Evolutionary conservation across 2,888 invertebrate genomes (phyloP).

Genomic region (Leptinotarsa tumamoca): DNA sequence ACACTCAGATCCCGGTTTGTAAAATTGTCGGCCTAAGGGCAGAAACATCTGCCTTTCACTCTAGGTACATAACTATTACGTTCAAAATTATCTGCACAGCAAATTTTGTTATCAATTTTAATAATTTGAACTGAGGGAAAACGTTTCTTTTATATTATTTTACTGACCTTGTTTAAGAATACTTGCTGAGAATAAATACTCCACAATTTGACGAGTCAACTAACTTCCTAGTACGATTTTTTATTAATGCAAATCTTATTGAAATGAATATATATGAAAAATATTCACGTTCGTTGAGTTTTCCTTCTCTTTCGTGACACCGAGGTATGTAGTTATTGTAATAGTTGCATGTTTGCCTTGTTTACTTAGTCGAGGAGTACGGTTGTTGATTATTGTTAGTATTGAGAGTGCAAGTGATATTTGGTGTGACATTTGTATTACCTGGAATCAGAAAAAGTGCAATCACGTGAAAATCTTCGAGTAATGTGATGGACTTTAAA

Average conservation of each 20-base stretch:
- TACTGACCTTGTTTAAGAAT: not conserved
- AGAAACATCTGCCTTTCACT: too few relatives aligned
- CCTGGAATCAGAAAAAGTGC: not conserved
- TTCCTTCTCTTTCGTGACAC: constrained; percentile 19
- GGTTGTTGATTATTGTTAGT: not conserved
- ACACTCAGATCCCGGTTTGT: too few relatives aligned
- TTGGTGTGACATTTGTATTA: not conserved
- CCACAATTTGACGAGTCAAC: constrained; percentile 2
- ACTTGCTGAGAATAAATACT: not conserved
- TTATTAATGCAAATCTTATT: constrained; percentile 24
- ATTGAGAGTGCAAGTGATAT: not conserved
- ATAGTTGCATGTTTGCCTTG: not conserved
- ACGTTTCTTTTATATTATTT: too few relatives aligned
- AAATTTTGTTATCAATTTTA: too few relatives aligned
- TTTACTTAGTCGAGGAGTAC: not conserved
- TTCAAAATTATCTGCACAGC: too few relatives aligned
- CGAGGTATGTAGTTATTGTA: constrained; percentile 2
- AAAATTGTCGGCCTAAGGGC: too few relatives aligned
- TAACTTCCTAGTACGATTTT: constrained; percentile 9
- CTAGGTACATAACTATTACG: too few relatives aligned
- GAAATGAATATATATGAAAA: constrained; percentile 27
- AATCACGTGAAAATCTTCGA: too few relatives aligned
- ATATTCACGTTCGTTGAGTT: constrained; percentile 21
- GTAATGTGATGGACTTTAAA: too few relatives aligned
- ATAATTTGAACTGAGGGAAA: too few relatives aligned